Evolutionary conservation across 2,888 invertebrate species (phyloP).

Genomic region (Pollenia labialis): DNA sequence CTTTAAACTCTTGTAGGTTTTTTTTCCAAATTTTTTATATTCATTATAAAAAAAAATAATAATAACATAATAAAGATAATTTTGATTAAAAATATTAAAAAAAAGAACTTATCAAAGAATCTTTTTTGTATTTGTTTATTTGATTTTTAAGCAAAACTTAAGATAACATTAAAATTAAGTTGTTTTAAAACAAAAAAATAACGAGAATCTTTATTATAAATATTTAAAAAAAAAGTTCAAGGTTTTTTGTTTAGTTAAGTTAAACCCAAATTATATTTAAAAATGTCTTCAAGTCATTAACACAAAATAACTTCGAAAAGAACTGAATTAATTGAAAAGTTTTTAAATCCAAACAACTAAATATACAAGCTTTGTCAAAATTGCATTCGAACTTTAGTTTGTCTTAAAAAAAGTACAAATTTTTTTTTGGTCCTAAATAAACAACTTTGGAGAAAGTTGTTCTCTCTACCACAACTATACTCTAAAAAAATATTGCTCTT

Average conservation of each 20-base stretch:
- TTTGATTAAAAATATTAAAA: constrained; percentile 9
- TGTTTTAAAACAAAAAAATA: background rate
- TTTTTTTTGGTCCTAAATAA: too few relatives aligned
- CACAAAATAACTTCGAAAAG: background rate
- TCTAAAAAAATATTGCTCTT: too few relatives aligned
- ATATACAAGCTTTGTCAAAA: background rate
- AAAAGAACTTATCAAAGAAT: background rate
- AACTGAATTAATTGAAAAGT: background rate
- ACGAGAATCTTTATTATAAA: constrained; percentile 14
- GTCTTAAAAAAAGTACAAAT: too few relatives aligned
- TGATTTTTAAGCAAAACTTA: constrained; percentile 28
- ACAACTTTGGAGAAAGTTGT: too few relatives aligned
- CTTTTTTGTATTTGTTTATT: background rate
- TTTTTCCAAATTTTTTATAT: background rate
- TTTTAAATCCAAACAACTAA: background rate
- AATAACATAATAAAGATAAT: background rate
- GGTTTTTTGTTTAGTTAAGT: constrained; percentile 34
- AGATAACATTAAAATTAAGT: constrained; percentile 13
- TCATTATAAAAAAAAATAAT: too few relatives aligned
- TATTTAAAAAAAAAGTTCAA: constrained; percentile 24
- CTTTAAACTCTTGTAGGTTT: background rate
- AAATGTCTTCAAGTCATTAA: constrained; percentile 23
- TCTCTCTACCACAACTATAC: too few relatives aligned
- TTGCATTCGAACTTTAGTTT: too few relatives aligned
- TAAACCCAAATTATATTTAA: constrained; percentile 56